Base-by-base conservation (phyloP, 2,113 vertebrate species). In the Anguilla japonica region DNA sequence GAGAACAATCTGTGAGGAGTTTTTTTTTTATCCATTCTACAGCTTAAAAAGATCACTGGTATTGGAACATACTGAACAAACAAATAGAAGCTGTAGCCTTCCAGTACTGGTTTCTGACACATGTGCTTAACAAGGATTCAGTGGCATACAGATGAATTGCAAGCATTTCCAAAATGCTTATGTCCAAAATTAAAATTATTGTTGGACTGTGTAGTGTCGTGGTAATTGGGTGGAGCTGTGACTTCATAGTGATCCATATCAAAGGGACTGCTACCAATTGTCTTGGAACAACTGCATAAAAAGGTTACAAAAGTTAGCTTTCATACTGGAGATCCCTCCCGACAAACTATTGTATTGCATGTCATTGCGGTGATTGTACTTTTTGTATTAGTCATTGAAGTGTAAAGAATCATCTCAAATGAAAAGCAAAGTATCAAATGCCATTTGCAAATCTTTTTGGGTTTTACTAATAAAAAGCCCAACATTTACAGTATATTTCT, bases 281-380 rank as follows among this genome's bases (percentile, higher is more conserved):
- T 94, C 93, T 92, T 86, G 93, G 92, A 86, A 92, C 43, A 46
- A 46, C 43, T 6, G 43, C 43, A 46, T 46, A 46, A 46, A 46
- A 46, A 46, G 43, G 87, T 91, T 93, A 91, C 91, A 88, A 90
- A 93, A 90, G 89, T 63, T 93, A 92, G 43, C 43, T 46, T 46
- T 92, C 92, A 80, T 89, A 91, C 88, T 84, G 90, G 87, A 92
- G 94, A 93, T 90, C 79, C 91, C 90, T 94, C 87, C 88, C 92
- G 91, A 94, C 88, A 93, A 95, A 94, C 89, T 90, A 91, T 83
- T 92, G 85, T 81, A 39, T 88, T 95, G 94, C 93, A 91, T 91
- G 89, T 79, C 92, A 88, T 92, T 92, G 93, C 94, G 91, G 92
- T 89, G 90, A 87, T 84, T 88, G 82, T 94, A 93, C 90, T 86